phyloP scores from a whole-genome alignment of 2,888 invertebrate genomes.

The Brassicogethes aeneus region DNA sequence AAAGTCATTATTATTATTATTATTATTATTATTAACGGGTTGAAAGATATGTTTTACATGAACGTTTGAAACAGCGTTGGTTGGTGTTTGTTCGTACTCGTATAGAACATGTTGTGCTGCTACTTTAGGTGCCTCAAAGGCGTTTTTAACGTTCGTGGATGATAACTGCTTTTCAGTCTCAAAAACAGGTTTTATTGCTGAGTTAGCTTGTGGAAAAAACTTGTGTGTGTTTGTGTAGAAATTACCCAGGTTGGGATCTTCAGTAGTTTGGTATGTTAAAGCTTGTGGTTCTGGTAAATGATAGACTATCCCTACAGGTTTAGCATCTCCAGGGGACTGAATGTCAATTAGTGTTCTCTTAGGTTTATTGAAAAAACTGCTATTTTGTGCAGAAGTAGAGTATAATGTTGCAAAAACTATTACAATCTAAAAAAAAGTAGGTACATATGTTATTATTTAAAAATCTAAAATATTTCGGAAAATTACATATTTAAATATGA shows the following conservation, averaged over 20 bases:
- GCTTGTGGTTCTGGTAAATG: too few relatives aligned
- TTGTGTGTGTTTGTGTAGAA: neutral
- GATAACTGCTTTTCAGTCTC: neutral
- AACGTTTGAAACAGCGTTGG: slow-evolving; percentile 29
- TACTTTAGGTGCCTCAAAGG: slow-evolving; percentile 12
- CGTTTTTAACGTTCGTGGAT: slow-evolving; percentile 7
- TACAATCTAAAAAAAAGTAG: too few relatives aligned
- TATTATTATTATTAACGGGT: slow-evolving; percentile 10
- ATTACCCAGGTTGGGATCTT: neutral
- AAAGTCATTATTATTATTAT: slow-evolving; percentile 7
- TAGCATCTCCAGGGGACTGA: too few relatives aligned
- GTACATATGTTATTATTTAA: too few relatives aligned
- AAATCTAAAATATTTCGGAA: too few relatives aligned
- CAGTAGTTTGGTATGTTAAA: neutral
- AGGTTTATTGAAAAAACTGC: too few relatives aligned
- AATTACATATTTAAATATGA: too few relatives aligned
- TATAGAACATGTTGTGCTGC: slow-evolving; percentile 32
- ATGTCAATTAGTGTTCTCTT: too few relatives aligned
- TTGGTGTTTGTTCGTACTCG: slow-evolving; percentile 32
- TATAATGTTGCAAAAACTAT: too few relatives aligned
- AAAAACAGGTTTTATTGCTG: neutral
- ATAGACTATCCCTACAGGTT: too few relatives aligned
- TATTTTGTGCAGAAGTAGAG: too few relatives aligned
- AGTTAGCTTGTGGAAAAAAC: neutral
- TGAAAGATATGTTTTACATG: slow-evolving; percentile 29